phyloP scores from a whole-genome alignment of 2,797 vertebrate genomes.

The Coranthus polyacanthus region DNA sequence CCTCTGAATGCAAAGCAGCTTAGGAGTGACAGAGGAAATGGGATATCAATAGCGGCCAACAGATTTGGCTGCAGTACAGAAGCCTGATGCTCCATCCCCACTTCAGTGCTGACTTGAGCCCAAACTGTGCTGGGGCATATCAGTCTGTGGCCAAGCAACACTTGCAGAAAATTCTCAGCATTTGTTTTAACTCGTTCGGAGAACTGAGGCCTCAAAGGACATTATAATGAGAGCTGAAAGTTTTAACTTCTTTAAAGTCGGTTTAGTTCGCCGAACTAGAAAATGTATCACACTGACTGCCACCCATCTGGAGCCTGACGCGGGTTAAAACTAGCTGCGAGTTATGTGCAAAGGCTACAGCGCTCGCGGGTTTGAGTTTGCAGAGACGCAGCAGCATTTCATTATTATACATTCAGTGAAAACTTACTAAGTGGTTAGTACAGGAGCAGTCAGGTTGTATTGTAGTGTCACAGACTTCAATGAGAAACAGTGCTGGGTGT shows the following conservation, averaged over 20 bases:
- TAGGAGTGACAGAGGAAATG: conserved; percentile 75
- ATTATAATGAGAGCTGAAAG: conserved; percentile 6
- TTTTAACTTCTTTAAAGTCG: conserved; percentile 24
- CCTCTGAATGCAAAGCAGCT: conserved; percentile 79
- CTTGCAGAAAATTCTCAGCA: conserved; percentile 13
- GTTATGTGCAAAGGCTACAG: neutral
- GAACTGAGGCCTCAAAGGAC: conserved; percentile 22
- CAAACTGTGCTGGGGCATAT: conserved; percentile 40
- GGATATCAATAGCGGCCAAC: conserved; percentile 78
- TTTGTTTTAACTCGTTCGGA: conserved; percentile 26
- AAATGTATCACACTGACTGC: neutral
- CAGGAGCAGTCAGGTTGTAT: conserved; percentile 13
- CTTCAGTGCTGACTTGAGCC: conserved; percentile 50
- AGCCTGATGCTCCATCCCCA: conserved; percentile 52
- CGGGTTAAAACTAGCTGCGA: conserved; percentile 14
- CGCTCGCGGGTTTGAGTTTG: conserved; percentile 2
- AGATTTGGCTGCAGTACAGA: conserved; percentile 72
- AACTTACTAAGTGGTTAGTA: neutral
- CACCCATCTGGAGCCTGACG: conserved; percentile 11
- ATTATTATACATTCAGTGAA: conserved; percentile 8
- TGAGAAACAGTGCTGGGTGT: conserved; percentile 2
- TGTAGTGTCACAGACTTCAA: conserved; percentile 8
- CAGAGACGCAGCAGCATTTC: conserved; percentile 20
- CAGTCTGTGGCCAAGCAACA: conserved; percentile 27
- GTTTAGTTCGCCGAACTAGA: conserved; percentile 20